Conservation (phyloP, 2,888 invertebrate genomes). For the Molorchus minor region DNA sequence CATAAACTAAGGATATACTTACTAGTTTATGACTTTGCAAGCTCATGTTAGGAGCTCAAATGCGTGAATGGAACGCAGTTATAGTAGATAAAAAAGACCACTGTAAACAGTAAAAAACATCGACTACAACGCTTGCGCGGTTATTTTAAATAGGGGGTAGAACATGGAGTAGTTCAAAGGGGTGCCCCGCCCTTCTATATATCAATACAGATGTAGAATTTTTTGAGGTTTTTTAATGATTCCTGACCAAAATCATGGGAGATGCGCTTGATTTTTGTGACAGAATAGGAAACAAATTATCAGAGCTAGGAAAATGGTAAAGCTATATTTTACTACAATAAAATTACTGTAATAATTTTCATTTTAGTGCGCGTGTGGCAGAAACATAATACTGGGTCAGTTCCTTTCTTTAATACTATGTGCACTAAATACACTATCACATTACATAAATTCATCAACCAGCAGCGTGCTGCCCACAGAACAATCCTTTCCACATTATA, state of each 20-base stretch:
- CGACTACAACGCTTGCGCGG: slow-evolving; percentile 42
- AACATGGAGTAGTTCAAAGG: slow-evolving; percentile 30
- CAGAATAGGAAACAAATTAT: slow-evolving; percentile 73
- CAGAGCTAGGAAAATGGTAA: slow-evolving; percentile 76
- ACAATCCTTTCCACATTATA: slow-evolving; percentile 83
- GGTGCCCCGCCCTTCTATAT: slow-evolving; percentile 51
- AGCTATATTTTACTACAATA: slow-evolving; percentile 38
- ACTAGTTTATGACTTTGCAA: too few relatives aligned
- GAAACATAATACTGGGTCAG: slow-evolving; percentile 78
- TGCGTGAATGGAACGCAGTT: neutral
- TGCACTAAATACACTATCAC: slow-evolving; percentile 78
- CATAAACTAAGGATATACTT: too few relatives aligned
- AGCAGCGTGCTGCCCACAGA: slow-evolving; percentile 80
- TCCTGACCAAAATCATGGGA: slow-evolving; percentile 48
- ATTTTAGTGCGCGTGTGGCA: too few relatives aligned
- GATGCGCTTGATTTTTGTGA: slow-evolving; percentile 68
- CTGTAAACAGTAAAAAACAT: neutral
- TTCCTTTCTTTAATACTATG: slow-evolving; percentile 79
- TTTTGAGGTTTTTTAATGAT: slow-evolving; percentile 39
- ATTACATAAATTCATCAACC: slow-evolving; percentile 73
- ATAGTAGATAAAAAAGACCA: slow-evolving; percentile 1
- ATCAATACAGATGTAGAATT: slow-evolving; percentile 33
- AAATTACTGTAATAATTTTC: neutral
- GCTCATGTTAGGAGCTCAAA: too few relatives aligned
- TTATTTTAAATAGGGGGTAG: slow-evolving; percentile 36